Conservation (phyloP, 2,797 vertebrate genomes). For the Hydrophis major region DNA sequence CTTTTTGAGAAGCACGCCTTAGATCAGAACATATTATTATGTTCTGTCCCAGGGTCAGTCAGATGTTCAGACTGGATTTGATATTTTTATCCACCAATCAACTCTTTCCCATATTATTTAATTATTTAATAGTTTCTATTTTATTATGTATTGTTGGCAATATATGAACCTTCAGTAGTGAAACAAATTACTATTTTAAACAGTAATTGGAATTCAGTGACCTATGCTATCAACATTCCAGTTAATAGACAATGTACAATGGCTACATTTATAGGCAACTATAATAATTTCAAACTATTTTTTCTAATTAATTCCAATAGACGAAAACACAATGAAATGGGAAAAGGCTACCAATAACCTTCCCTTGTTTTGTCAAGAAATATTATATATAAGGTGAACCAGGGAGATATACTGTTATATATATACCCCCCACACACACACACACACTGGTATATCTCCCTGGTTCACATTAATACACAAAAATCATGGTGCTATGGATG, state of each 20-base stretch:
- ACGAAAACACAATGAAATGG: neutral
- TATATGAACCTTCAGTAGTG: neutral
- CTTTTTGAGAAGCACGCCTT: neutral
- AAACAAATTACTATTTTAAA: neutral
- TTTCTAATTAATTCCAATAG: neutral
- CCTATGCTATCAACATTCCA: neutral
- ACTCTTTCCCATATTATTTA: neutral
- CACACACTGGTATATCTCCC: too few relatives aligned
- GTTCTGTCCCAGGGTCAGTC: neutral
- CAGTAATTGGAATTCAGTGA: neutral
- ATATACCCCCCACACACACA: rapidly evolving
- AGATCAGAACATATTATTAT: neutral
- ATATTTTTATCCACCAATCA: neutral
- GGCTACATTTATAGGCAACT: neutral
- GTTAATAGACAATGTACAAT: neutral
- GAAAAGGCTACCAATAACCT: neutral
- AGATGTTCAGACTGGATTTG: neutral
- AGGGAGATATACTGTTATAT: too few relatives aligned
- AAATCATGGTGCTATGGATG: neutral
- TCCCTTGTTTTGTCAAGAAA: neutral
- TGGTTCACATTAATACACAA: neutral
- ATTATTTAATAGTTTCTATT: neutral
- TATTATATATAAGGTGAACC: too few relatives aligned
- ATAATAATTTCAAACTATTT: neutral
- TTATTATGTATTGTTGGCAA: neutral